These are phyloP conservation scores for Drosophila fulvimacula DNA, from an alignment of 2,888 invertebrate species.

Conservation along the genomic window DNA sequence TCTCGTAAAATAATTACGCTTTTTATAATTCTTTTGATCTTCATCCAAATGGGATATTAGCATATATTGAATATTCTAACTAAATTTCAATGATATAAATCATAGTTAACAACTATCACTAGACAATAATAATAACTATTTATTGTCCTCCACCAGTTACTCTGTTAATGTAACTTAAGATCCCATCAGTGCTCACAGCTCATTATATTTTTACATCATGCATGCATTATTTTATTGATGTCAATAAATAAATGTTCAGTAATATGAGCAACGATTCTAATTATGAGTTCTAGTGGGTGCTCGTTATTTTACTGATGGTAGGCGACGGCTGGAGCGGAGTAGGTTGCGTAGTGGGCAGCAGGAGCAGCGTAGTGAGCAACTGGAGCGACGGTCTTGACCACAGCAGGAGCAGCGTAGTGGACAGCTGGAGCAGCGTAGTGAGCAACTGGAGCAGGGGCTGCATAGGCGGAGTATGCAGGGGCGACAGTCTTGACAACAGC, in stretches of 20 bases:
- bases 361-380: constrained; percentile 53
- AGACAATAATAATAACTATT: not conserved
- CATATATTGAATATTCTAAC: not conserved
- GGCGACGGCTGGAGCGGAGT: constrained; percentile 58
- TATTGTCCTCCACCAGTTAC: not conserved
- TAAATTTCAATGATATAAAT: not conserved
- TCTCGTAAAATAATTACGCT: too few relatives aligned
- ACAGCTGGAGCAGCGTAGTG: constrained; percentile 53
- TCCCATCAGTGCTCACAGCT: not conserved
- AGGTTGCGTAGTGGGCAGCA: constrained; percentile 44
- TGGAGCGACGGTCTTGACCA: constrained; percentile 41
- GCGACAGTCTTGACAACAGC: constrained; percentile 38
- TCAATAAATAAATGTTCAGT: constrained; percentile 77
- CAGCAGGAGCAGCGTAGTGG: constrained; percentile 59
- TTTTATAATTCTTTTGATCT: too few relatives aligned
- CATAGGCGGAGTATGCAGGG: constrained; percentile 52
- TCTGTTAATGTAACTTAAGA: not conserved
- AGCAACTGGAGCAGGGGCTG: constrained; percentile 52
- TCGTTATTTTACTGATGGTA: constrained; percentile 68
- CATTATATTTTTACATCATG: constrained; percentile 38
- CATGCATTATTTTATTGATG: constrained; percentile 74
- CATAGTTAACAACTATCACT: not conserved
- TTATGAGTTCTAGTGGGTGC: constrained; percentile 25
- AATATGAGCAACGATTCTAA: constrained; percentile 66
- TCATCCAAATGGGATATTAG: too few relatives aligned